Base-by-base conservation (phyloP, 2,888 invertebrate species). In the Nebria brevicollis region DNA sequence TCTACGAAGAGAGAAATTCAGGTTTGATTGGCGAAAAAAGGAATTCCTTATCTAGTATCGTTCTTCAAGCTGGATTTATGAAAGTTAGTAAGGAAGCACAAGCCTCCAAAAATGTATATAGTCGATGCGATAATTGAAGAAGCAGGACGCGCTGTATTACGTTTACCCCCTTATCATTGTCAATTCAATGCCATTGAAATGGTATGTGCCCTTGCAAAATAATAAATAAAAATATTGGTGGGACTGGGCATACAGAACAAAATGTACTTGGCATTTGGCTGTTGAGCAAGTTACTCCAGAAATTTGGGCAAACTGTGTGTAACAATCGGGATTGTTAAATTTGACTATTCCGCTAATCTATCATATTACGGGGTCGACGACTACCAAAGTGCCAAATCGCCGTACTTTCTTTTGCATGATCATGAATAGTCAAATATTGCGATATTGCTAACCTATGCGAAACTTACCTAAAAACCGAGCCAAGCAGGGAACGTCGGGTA, bases 151-250 rank as follows among this genome's bases (percentile, higher is more conserved):
- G 34, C 6, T 73, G 70, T n/a, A 4, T 70, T 70, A n/a, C 70
- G 70, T 2, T 70, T 70, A 70, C 70, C 70, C 2, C 70, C 73
- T 8, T 73, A 73, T 43, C 73, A 73, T 73, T 73, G 73, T 13
- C 73, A 73, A 20, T 73, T 73, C 20, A 73, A 73, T 42, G 72
- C 34, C 11, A 72, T 72, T 72, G 72, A 72, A 72, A 72, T 72
- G 72, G 42, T 72, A 72, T 72, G 72, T 20, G 1, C 20, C 20
- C 20, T 20, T 20, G 20, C 20, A n/a, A 72, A 72, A 26, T 41
- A 26, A 25, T 26, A 72, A 72, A 72, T 72, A 13, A 42, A 11
- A 72, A n/a, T 26, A 2, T 72, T 72, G 72, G 72, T 5, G 7
- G 3, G n/a, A 26, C 8, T n/a, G 25, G 42, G 3, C 34, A 72